A percentile compares a stretch with the other conserved stretches of the same genome.
Conservation (phyloP, 2,113 vertebrate genomes). For the Oceanites oceanicus region DNA sequence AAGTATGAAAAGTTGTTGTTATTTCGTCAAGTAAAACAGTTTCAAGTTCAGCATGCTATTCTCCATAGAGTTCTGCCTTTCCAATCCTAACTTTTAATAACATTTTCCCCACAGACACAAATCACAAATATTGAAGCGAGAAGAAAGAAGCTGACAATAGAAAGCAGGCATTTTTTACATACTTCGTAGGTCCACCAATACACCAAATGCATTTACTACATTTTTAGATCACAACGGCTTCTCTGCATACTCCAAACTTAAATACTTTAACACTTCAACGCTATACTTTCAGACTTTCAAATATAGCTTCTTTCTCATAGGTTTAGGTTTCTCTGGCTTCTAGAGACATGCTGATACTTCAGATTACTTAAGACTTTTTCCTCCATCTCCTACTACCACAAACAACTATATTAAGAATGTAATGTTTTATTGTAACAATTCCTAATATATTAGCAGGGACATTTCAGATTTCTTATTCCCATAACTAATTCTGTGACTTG, state of each 20-base stretch:
- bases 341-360: background rate
- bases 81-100: background rate
- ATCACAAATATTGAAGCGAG: background rate
- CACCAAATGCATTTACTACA: background rate
- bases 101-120: background rate
- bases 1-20: conserved; percentile 3
- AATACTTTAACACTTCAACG: background rate
- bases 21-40: background rate
- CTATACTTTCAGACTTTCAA: background rate
- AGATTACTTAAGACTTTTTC: background rate
- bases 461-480: background rate
- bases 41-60: background rate
- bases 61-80: background rate
- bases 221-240: background rate
- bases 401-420: background rate
- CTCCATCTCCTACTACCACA: background rate
- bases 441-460: background rate
- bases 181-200: background rate
- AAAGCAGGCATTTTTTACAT: background rate
- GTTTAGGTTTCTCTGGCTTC: background rate
- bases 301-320: background rate
- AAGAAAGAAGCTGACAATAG: background rate
- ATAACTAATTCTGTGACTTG: background rate
- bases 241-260: background rate
- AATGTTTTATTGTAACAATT: background rate